Base-by-base conservation (phyloP, 2,888 invertebrate genomes). In the Phaonia tiefii region DNA sequence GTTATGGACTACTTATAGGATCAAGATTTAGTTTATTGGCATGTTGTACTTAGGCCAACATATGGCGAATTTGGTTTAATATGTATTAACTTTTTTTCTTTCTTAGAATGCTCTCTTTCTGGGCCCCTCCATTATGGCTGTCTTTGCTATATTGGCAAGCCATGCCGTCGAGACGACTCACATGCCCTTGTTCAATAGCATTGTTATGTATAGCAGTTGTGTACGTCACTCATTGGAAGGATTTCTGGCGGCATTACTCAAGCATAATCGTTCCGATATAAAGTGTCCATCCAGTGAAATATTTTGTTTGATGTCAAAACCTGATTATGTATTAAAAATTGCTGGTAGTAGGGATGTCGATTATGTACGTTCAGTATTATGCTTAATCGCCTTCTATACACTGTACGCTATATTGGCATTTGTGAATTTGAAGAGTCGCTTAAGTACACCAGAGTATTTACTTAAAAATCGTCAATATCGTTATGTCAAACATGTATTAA, bases 51-150 rank as follows among this genome's bases (percentile, higher is more conserved):
- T 15, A n/a, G 3, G 4, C 44, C 10, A 37, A 37, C 37, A 37
- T 10, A 7, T 7, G 37, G 44, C n/a, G n/a, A n/a, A n/a, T n/a
- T n/a, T 44, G 2, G 44, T 8, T 2, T n/a, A 13, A 10, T 44
- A 8, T 13, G 44, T 8, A 5, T 37, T 37, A 37, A 4, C 10
- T 37, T 37, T 37, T 37, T 37, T 37, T 37, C 5, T 37, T 37
- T 37, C 10, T 20, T 20, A 96, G 96, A 96, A 96, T 87, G 94
- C 95, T 20, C 95, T 97, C 90, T 98, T 98, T 89, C 92, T 97
- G 85, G 98, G 98, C 0, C 98, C 98, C 17, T 95, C 96, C 0
- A 88, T 95, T 76, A 93, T 95, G 73, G 97, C 98, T 5, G 98
- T 98, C 0, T 92, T 98, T 13, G 96, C 98, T 93, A 90, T 98